These are phyloP conservation scores for Carterocephalus palaemon DNA, from an alignment of 2,888 invertebrate species.

Conservation along the genomic window DNA sequence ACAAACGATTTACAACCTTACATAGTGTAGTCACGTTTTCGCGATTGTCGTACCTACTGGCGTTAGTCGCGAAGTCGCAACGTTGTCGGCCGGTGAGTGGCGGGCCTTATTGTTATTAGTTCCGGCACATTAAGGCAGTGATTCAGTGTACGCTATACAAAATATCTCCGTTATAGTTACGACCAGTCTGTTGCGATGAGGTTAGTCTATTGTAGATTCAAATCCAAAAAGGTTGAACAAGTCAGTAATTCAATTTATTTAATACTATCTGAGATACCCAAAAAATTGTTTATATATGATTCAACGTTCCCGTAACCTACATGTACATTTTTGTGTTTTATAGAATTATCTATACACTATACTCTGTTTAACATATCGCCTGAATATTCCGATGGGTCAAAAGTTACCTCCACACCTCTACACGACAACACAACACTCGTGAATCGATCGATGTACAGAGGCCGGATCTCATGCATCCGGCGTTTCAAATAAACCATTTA, in stretches of 20 bases:
- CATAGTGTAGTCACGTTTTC: constrained; percentile 1
- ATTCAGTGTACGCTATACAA: constrained; percentile 76
- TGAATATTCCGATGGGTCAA: constrained; percentile 68
- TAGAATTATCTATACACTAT: constrained; percentile 74
- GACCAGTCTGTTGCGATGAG: constrained; percentile 76
- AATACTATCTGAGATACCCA: constrained; percentile 73
- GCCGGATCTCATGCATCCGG: constrained; percentile 46
- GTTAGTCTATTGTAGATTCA: constrained; percentile 76
- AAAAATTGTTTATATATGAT: constrained; percentile 61
- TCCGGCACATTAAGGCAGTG: constrained; percentile 79
- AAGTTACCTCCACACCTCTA: constrained; percentile 55
- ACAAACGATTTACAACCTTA: constrained; percentile 13
- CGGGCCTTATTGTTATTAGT: constrained; percentile 49
- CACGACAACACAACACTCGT: constrained; percentile 44
- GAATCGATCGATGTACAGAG: constrained; percentile 36
- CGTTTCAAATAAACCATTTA: constrained; percentile 49
- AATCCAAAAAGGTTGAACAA: constrained; percentile 77
- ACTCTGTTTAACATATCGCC: constrained; percentile 66
- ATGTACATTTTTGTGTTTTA: constrained; percentile 74
- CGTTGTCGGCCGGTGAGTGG: constrained; percentile 33
- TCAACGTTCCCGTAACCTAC: constrained; percentile 77
- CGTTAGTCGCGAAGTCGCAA: constrained; percentile 35
- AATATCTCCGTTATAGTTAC: constrained; percentile 74
- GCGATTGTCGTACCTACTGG: too few relatives aligned
- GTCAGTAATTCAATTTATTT: constrained; percentile 68